Percentiles rank a stretch among this genome's conserved stretches.
These are phyloP conservation scores for Pampusana beccarii DNA, from an alignment of 2,113 vertebrate genomes.

Conservation along the genomic window DNA sequence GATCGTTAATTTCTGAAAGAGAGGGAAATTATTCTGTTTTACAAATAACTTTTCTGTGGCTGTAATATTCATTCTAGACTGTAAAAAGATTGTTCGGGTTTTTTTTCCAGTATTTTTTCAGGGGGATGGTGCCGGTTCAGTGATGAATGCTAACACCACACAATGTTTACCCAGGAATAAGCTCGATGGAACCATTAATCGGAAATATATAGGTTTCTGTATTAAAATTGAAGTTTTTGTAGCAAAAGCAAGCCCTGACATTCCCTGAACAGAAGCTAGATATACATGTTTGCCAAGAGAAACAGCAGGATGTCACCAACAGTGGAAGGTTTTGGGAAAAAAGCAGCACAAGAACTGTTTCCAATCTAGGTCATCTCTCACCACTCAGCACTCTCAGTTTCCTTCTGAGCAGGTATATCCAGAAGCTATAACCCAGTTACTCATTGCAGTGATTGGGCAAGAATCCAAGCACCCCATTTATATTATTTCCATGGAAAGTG, in stretches of 20 bases:
- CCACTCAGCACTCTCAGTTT: neutral
- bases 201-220: neutral
- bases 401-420: neutral
- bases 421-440: neutral
- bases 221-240: neutral
- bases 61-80: neutral
- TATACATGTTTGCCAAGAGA: neutral
- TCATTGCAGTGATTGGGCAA: neutral
- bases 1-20: neutral
- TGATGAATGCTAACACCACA: neutral
- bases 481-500: neutral
- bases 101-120: neutral
- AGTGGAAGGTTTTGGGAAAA: neutral
- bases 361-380: neutral
- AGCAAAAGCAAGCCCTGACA: neutral
- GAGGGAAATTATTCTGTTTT: neutral
- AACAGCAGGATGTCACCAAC: neutral
- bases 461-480: neutral
- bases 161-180: neutral
- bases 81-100: neutral
- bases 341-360: neutral
- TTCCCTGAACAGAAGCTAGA: neutral
- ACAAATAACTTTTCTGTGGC: neutral
- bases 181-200: slow-evolving; percentile 18
- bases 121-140: neutral